Percentiles rank a stretch among this genome's conserved stretches.
Evolutionary conservation across 2,888 invertebrate genomes (phyloP).

Genomic region (Lochmaea capreae): DNA sequence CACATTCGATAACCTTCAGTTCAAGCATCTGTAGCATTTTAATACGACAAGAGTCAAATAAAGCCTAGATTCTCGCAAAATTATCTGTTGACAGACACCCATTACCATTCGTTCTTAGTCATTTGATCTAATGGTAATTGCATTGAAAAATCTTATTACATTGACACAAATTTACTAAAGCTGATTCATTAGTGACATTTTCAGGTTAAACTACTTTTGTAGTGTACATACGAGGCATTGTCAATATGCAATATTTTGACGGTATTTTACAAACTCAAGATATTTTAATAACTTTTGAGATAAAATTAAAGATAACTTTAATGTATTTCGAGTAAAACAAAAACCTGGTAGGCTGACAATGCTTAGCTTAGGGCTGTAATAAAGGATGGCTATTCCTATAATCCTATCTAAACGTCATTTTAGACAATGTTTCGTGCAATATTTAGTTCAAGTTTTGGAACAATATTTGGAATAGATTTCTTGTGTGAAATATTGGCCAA

Average conservation of each 20-base stretch:
- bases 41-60: conserved; percentile 15
- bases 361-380: too few relatives aligned
- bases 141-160: conserved; percentile 39
- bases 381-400: too few relatives aligned
- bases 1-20: neutral
- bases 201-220: conserved; percentile 43
- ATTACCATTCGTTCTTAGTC: conserved; percentile 20
- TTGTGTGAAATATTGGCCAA: too few relatives aligned
- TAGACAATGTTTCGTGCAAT: too few relatives aligned
- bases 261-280: too few relatives aligned
- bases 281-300: too few relatives aligned
- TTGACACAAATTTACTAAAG: conserved; percentile 48
- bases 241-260: neutral
- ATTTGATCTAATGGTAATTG: conserved; percentile 32
- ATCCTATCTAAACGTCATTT: too few relatives aligned
- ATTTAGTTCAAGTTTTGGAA: too few relatives aligned
- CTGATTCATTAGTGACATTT: conserved; percentile 49
- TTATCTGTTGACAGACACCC: conserved; percentile 1
- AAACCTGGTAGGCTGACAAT: too few relatives aligned
- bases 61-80: conserved; percentile 10
- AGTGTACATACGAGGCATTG: neutral
- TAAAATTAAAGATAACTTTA: too few relatives aligned
- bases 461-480: too few relatives aligned
- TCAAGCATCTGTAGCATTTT: conserved; percentile 2
- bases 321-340: too few relatives aligned